Conservation (phyloP, 2,888 invertebrate genomes). For the Caenorhabditis zanzibari region DNA sequence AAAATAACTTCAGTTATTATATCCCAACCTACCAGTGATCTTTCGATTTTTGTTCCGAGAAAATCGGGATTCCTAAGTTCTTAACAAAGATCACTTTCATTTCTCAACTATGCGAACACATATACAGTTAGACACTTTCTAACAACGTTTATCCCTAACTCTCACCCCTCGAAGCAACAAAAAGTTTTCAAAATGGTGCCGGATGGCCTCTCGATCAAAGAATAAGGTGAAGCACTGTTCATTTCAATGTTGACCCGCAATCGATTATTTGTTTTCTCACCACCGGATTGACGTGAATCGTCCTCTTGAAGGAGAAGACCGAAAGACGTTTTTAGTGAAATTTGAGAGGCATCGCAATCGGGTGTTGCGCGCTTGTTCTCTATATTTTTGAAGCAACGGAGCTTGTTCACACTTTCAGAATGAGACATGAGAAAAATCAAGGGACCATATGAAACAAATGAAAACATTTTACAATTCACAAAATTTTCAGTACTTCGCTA, state of each 20-base stretch:
- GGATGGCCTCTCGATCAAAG: slow-evolving; percentile 53
- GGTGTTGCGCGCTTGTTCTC: slow-evolving; percentile 39
- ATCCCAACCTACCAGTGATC: too few species aligned
- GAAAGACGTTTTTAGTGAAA: slow-evolving; percentile 58
- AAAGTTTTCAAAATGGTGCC: slow-evolving; percentile 20
- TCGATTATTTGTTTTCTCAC: slow-evolving; percentile 61
- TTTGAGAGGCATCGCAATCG: slow-evolving; percentile 35
- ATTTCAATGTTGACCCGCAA: slow-evolving; percentile 55
- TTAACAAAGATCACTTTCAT: slow-evolving; percentile 3
- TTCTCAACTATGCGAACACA: not conserved
- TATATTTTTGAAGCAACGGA: slow-evolving; percentile 23
- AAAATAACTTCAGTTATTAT: too few species aligned
- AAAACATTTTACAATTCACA: slow-evolving; percentile 10
- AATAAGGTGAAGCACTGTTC: slow-evolving; percentile 26
- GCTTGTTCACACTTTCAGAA: slow-evolving; percentile 45
- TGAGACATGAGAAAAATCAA: slow-evolving; percentile 7
- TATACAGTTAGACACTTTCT: not conserved
- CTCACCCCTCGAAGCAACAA: slow-evolving; percentile 1
- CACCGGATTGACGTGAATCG: slow-evolving; percentile 63
- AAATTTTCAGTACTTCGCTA: slow-evolving; percentile 80
- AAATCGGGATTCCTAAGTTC: not conserved
- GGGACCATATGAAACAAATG: not conserved
- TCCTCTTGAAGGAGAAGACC: slow-evolving; percentile 41
- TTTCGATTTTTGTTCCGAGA: too few species aligned
- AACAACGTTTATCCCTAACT: not conserved